Evolutionary conservation across 1,140 invertebrate genomes (phyloP), one percentile per base, ranked within the genome.

Genomic region (Drosophila yakuba): DNA sequence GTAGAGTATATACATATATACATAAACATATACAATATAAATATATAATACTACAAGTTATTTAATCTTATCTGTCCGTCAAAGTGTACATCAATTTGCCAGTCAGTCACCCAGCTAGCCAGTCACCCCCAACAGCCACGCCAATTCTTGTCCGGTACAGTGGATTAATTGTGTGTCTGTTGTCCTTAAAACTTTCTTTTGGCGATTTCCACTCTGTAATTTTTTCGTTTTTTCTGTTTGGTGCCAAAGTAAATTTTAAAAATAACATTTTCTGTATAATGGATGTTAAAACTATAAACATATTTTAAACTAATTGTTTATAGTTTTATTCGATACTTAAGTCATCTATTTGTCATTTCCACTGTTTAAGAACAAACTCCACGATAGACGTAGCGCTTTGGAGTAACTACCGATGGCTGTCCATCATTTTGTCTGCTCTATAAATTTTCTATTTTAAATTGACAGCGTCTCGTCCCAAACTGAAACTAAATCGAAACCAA

Each of bases 401-500:
- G 57, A 71, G 73, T 74, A 85, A 78, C 78, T 78, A 81, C 81
- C 81, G 85, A 89, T 72, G 77, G 84, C 85, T 89, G 84, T 89
- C 84, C 85, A 89, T 89, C 84, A 89, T 89, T 90, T 89, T 89
- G 84, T 89, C 84, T 89, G 80, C 84, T 89, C 84, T 89, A 89
- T 90, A 89, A 89, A 89, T 89, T 90, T 90, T 90, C 85, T 90
- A 90, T 90, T 90, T 90, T 90, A 90, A 90, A 90, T 90, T 90
- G 86, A 90, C 85, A 90, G 85, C 81, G 81, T 74, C 86, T 90
- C 86, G 79, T 89, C 84, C 84, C 68, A 88, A 83, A 80, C 84
- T 88, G 84, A 89, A 88, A 88, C 83, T 89, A 88, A 89, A 78
- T 80, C 83, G 80, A 78, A 88, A 89, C 71, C 64, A 78, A 72